Conservation (phyloP, 2,888 invertebrate genomes). For the Vannuccia rotundouncinata region DNA sequence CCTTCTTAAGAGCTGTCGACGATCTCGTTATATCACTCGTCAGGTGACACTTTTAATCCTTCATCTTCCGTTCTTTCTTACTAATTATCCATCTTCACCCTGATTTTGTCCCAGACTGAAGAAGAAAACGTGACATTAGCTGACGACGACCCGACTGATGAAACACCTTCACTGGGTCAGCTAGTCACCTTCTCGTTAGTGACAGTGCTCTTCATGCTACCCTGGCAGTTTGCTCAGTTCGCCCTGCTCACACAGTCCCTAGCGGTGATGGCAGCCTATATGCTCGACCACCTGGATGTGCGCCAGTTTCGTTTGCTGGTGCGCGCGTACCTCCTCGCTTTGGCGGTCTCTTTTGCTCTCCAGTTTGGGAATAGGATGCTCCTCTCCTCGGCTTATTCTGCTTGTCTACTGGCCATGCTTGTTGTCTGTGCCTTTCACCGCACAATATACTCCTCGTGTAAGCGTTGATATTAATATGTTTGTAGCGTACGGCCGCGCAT, state of each 20-base stretch:
- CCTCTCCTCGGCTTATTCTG: slow-evolving; percentile 46
- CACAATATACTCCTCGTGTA: background rate
- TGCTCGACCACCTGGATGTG: slow-evolving; percentile 55
- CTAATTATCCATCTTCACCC: too few relatives aligned
- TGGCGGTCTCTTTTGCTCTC: slow-evolving; percentile 56
- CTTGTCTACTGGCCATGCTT: slow-evolving; percentile 12
- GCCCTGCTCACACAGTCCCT: slow-evolving; percentile 70
- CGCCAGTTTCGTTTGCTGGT: slow-evolving; percentile 38
- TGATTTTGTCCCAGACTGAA: background rate
- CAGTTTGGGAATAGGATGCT: slow-evolving; percentile 63
- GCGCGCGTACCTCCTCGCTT: slow-evolving; percentile 54
- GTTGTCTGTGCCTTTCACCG: background rate
- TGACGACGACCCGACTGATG: background rate
- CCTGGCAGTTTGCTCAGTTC: slow-evolving; percentile 72
- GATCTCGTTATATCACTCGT: background rate
- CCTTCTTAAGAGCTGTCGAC: slow-evolving; percentile 48
- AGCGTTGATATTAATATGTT: too few relatives aligned
- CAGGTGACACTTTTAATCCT: background rate
- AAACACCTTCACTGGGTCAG: background rate
- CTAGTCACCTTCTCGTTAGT: background rate
- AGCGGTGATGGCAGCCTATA: slow-evolving; percentile 67
- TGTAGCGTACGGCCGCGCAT: too few relatives aligned
- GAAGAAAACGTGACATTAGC: background rate
- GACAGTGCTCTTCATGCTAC: slow-evolving; percentile 55
- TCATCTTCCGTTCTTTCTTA: too few relatives aligned